phyloP scores from a whole-genome alignment of 2,113 vertebrate genomes.

The Sceloporus tristichus region DNA sequence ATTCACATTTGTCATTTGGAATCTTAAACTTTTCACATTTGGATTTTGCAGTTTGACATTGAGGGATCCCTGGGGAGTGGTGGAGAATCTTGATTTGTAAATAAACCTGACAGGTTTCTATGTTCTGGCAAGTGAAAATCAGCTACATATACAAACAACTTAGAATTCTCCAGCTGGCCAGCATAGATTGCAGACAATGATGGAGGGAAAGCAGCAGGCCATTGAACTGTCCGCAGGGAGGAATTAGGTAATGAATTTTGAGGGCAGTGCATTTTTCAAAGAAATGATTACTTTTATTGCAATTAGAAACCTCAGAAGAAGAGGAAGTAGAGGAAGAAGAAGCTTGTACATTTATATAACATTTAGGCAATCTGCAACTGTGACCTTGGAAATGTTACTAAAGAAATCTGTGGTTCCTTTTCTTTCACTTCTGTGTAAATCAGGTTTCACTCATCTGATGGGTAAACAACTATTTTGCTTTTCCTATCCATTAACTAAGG shows the following conservation, averaged over 20 bases:
- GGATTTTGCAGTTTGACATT: neutral
- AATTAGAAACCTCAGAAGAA: constrained; percentile 68
- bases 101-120: neutral
- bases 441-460: constrained; percentile 36
- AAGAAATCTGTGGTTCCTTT: constrained; percentile 61
- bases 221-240: constrained; percentile 65
- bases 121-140: neutral
- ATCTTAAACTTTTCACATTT: constrained; percentile 9
- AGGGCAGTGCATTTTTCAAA: constrained; percentile 66
- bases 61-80: neutral
- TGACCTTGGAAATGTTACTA: constrained; percentile 67
- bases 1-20: neutral
- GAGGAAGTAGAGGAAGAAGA: constrained; percentile 39
- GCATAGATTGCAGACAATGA: constrained; percentile 64
- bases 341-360: constrained; percentile 47
- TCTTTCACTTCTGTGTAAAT: constrained; percentile 51
- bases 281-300: constrained; percentile 64
- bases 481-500: constrained; percentile 19
- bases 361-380: constrained; percentile 64
- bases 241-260: constrained; percentile 72
- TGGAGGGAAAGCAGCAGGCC: constrained; percentile 68
- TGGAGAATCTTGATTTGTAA: neutral
- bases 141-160: neutral
- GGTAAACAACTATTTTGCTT: neutral
- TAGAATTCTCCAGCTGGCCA: neutral